Conservation (phyloP, 2,113 vertebrate genomes). For the Hemibagrus wyckioides region DNA sequence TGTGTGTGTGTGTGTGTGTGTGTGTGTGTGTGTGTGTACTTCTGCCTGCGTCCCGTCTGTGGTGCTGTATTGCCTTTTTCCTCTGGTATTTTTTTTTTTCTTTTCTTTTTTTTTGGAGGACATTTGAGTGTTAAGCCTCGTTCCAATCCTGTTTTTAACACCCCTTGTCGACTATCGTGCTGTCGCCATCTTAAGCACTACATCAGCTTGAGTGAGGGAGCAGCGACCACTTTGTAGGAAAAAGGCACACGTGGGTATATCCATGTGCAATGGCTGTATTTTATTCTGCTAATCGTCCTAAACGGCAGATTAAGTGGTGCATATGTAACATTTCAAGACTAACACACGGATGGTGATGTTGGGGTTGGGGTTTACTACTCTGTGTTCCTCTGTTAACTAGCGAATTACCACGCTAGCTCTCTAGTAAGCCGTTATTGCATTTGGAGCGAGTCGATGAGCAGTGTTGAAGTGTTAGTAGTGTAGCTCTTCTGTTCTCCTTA, state of each 20-base stretch:
- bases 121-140: not conserved
- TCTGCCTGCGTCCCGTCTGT: conserved; percentile 6
- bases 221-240: not conserved
- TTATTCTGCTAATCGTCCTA: not conserved
- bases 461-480: conserved; percentile 15
- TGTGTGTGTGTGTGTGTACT: not conserved
- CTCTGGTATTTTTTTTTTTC: not conserved
- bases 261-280: not conserved
- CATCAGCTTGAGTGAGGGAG: not conserved
- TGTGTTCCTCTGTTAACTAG: not conserved
- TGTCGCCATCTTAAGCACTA: not conserved
- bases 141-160: not conserved
- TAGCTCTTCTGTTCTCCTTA: conserved; percentile 47
- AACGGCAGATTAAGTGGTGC: not conserved
- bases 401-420: not conserved
- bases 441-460: not conserved
- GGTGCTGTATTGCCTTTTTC: conserved; percentile 45
- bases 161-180: not conserved
- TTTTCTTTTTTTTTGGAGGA: conserved; percentile 41
- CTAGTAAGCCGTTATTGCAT: not conserved
- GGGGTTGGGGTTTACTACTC: not conserved
- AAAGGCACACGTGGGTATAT: not conserved
- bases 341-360: not conserved
- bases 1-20: not conserved
- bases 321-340: not conserved